A percentile compares a stretch with the other conserved stretches of the same genome.
Evolutionary conservation across 2,797 vertebrate species (phyloP).

Genomic region (Octomys mimax): DNA sequence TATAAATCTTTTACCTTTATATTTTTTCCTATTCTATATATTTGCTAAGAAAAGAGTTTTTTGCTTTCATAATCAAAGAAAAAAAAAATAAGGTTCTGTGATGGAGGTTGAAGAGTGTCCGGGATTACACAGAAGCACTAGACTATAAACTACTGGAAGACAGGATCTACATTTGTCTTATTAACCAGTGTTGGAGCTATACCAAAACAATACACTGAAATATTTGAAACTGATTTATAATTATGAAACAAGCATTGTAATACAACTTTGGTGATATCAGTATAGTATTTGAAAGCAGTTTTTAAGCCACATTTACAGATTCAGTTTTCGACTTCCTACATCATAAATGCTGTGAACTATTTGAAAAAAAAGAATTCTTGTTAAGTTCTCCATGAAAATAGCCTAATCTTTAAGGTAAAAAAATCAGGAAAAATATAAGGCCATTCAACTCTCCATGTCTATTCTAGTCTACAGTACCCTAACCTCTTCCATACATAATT

Average conservation of each 20-base stretch:
- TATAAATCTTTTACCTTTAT: constrained; percentile 10
- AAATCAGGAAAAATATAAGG: neutral
- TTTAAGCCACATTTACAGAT: constrained; percentile 29
- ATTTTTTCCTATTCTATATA: neutral
- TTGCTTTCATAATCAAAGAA: neutral
- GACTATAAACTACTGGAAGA: neutral
- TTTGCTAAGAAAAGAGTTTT: neutral
- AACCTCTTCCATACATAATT: neutral
- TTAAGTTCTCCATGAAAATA: constrained; percentile 23
- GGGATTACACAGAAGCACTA: neutral
- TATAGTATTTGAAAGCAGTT: neutral
- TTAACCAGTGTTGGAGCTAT: neutral
- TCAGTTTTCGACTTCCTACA: neutral
- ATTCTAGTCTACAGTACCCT: neutral
- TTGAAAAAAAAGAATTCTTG: neutral
- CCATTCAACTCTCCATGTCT: neutral
- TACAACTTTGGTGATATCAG: neutral
- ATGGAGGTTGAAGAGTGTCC: neutral
- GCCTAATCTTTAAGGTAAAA: neutral
- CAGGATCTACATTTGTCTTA: neutral
- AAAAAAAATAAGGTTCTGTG: neutral
- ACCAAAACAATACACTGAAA: neutral
- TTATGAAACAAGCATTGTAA: constrained; percentile 4
- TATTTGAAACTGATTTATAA: neutral
- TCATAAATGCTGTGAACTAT: neutral